Evolutionary conservation across 2,888 invertebrate species (phyloP).

Genomic region (Balanococcus diminutus): DNA sequence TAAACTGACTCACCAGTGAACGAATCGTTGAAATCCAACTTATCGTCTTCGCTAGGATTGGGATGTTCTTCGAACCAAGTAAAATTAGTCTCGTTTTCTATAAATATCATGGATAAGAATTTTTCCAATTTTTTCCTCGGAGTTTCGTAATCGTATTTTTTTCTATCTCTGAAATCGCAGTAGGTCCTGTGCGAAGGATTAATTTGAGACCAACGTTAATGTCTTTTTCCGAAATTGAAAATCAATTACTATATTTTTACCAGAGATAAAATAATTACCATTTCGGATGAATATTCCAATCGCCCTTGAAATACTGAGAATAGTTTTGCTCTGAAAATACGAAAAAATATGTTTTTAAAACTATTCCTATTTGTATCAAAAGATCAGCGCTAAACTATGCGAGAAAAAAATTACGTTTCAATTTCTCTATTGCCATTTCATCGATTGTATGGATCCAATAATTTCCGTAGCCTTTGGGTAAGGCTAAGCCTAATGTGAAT

Average conservation of each 20-base stretch:
- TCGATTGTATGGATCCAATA: conserved; percentile 78
- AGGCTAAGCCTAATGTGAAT: conserved; percentile 82
- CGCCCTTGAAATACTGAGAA: conserved; percentile 74
- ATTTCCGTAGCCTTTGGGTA: conserved; percentile 81
- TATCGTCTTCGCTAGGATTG: neutral
- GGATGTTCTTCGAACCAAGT: conserved; percentile 31
- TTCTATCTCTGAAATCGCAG: conserved; percentile 83
- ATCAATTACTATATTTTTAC: too few relatives aligned
- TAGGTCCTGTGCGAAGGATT: conserved; percentile 76
- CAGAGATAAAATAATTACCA: too few relatives aligned
- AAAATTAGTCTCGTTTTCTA: neutral
- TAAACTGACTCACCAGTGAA: neutral
- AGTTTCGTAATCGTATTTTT: conserved; percentile 75
- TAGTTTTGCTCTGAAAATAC: conserved; percentile 61
- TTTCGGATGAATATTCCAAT: conserved; percentile 82
- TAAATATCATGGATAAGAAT: conserved; percentile 73
- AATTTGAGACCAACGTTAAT: too few relatives aligned
- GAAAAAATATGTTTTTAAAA: conserved; percentile 15
- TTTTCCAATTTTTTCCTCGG: conserved; percentile 77
- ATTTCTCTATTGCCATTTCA: conserved; percentile 72
- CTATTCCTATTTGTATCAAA: too few relatives aligned
- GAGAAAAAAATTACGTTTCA: too few relatives aligned
- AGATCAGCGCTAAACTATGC: too few relatives aligned
- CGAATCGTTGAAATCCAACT: neutral
- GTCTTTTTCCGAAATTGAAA: too few relatives aligned